Evolutionary conservation across 2,113 vertebrate species (phyloP), one percentile per base, ranked within the genome.

Genomic region (Myocastor coypus): DNA sequence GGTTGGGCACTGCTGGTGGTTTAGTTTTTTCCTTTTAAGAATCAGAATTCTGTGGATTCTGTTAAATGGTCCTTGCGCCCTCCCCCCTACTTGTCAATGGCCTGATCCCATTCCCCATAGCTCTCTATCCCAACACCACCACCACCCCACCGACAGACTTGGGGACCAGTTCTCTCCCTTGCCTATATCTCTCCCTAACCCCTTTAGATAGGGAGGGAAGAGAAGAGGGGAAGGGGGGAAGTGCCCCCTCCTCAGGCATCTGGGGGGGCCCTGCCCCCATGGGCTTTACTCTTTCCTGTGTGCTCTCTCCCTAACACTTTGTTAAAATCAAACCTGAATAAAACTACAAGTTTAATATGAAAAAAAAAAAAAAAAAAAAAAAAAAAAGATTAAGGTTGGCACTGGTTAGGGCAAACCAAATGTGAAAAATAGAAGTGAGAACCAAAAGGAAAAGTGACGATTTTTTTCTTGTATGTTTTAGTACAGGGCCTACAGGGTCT

Each of bases 261-360:
- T 86, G 86, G 94, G 97, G 94, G 96, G 97, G 96, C 94, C 96
- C 89, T 96, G 95, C 81, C 86, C 89, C 96, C 93, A 80, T 34
- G 95, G 97, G 97, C 97, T 97, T 96, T n/a, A 97, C 88, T 94
- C 82, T 95, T 92, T 85, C 97, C 97, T 97, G 92, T 40, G 87
- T 96, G 95, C 87, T 97, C 96, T 97, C 87, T 95, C 95, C 97
- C 97, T 40, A 85, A 98, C 96, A 97, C 95, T 98, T 98, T 98
- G 97, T 98, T 98, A 97, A 98, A 97, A 98, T 97, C 97, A 96
- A 97, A 98, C 97, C 97, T 97, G 94, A 98, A 97, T 98, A 98
- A 98, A 98, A 98, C n/a, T n/a, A n/a, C n/a, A n/a, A n/a, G n/a
- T n/a, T n/a, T n/a, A n/a, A n/a, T n/a, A n/a, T n/a, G n/a, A n/a